phyloP scores from a whole-genome alignment of 2,888 invertebrate species.

The Ferdinandea cuprea region DNA sequence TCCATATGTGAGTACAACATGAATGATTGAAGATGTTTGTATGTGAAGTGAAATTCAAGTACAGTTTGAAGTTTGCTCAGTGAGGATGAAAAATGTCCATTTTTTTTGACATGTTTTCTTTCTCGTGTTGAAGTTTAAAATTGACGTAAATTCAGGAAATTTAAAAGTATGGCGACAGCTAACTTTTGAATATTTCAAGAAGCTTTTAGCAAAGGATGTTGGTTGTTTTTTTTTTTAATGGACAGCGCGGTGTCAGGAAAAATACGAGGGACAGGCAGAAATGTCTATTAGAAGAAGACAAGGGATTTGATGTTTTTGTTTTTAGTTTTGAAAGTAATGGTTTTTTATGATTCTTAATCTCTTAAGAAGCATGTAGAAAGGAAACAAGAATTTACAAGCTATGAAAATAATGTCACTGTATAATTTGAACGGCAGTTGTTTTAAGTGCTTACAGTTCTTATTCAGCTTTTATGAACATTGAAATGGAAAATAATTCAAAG shows the following conservation, averaged over 20 bases:
- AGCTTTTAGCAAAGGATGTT: neutral
- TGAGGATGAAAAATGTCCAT: constrained; percentile 2
- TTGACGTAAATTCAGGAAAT: neutral
- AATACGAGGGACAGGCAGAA: too few relatives aligned
- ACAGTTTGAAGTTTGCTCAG: constrained; percentile 46
- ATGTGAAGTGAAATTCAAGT: constrained; percentile 58
- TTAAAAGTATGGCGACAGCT: neutral
- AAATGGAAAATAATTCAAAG: too few relatives aligned
- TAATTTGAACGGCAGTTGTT: too few relatives aligned
- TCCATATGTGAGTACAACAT: constrained; percentile 55
- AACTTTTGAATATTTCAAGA: constrained; percentile 12
- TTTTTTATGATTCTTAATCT: too few relatives aligned
- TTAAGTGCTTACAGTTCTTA: too few relatives aligned
- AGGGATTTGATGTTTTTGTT: neutral
- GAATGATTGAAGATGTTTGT: constrained; percentile 68
- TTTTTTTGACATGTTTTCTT: constrained; percentile 13
- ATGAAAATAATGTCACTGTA: too few relatives aligned
- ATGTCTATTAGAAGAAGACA: neutral
- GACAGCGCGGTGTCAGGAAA: neutral
- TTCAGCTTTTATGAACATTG: too few relatives aligned
- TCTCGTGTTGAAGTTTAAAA: constrained; percentile 2
- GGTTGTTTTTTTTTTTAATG: neutral
- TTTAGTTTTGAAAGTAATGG: too few relatives aligned
- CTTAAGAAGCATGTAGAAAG: too few relatives aligned
- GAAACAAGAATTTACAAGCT: too few relatives aligned